Base-by-base conservation (phyloP, 1,140 invertebrate genomes). In the Adelges cooleyi region DNA sequence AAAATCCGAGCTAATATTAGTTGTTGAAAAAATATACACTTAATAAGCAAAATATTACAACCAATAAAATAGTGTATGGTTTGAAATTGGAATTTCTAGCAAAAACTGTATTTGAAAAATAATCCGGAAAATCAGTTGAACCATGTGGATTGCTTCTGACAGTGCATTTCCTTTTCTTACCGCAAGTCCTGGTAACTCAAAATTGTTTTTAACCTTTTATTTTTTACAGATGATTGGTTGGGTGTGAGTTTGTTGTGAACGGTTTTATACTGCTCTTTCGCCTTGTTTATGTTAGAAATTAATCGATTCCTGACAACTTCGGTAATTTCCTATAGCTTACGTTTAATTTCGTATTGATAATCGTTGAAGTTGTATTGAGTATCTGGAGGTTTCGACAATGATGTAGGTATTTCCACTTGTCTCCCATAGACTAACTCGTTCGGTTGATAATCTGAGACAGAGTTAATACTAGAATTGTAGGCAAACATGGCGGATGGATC, bases 401-500 rank as follows among this genome's bases (percentile, higher is more conserved):
- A n/a, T n/a, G 18, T 29, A 2, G 65, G 65, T 2, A 66, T 23
- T n/a, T 44, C 15, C 8, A 23, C 0, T 44, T 40, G 4, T 29
- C 65, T 18, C 1, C 65, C 50, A 42, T 44, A 66, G 3, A 66
- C 25, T 9, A 69, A 22, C 29, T 68, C 54, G 20, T 51, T 66
- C 2, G 69, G 69, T 33, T 56, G n/a, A 36, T 38, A 66, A 49
- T 54, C 46, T 36, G 67, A 67, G 2, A 40, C 27, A 3, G 65
- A 42, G 46, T 68, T 65, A 4, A 18, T 51, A 25, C 38, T 49
- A 9, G 25, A 20, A 40, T 68, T 68, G 42, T 65, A 65, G 6
- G 56, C 40, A 25, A 54, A 40, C 4, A 48, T 51, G 2, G 70
- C 69, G 29, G 33, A 51, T 8, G 56, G 62, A 6, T 71, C n/a